Conservation (phyloP, 2,797 vertebrate species). For the Enteromius trimaculatus region DNA sequence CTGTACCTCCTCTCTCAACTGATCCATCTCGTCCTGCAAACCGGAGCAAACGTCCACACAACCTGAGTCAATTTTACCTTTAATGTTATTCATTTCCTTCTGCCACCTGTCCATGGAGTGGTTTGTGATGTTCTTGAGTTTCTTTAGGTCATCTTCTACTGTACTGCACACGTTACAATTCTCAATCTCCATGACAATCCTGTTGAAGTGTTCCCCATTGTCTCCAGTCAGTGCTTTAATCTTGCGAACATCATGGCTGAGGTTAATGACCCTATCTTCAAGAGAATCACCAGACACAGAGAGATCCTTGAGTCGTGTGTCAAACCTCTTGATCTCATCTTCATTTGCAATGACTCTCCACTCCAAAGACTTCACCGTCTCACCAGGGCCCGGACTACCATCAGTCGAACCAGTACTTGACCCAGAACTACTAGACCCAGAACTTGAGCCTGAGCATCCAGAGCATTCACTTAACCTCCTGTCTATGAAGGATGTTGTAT, state of each 20-base stretch:
- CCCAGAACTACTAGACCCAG: constrained; percentile 42
- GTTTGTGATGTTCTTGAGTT: constrained; percentile 77
- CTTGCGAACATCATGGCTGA: constrained; percentile 76
- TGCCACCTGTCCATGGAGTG: constrained; percentile 73
- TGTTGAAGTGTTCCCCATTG: constrained; percentile 77
- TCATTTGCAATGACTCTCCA: constrained; percentile 83
- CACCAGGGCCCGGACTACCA: constrained; percentile 55
- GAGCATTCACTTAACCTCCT: constrained; percentile 71
- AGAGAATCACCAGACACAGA: constrained; percentile 78
- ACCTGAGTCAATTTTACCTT: constrained; percentile 63
- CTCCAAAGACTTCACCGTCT: constrained; percentile 80
- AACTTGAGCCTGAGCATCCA: constrained; percentile 47
- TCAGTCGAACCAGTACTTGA: constrained; percentile 48
- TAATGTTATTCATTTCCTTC: constrained; percentile 67
- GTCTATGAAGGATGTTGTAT: constrained; percentile 68
- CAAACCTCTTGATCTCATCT: constrained; percentile 77
- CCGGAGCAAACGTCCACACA: constrained; percentile 75
- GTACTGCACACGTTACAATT: constrained; percentile 73
- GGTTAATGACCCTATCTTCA: constrained; percentile 72
- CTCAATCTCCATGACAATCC: constrained; percentile 77
- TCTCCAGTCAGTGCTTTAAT: constrained; percentile 78
- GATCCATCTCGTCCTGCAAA: constrained; percentile 73
- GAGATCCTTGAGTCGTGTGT: constrained; percentile 79
- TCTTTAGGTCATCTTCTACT: constrained; percentile 73
- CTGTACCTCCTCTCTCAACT: constrained; percentile 69